Conservation (phyloP, 2,888 invertebrate species). For the Platycheirus rosarum region DNA sequence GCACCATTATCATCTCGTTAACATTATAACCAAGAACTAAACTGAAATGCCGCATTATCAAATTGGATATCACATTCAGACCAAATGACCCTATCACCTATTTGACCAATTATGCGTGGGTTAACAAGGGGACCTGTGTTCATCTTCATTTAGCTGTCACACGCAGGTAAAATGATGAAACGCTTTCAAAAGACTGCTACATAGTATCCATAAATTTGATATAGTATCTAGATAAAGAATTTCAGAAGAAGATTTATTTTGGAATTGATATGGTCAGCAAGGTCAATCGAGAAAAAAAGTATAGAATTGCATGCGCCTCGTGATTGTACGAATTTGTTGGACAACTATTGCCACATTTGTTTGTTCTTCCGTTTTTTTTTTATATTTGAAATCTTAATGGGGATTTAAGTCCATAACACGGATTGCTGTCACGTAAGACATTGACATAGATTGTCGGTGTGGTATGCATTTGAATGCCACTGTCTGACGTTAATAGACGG, state of each 20-base stretch:
- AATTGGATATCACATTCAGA: conserved; percentile 20
- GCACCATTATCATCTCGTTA: background rate
- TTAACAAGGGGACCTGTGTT: background rate
- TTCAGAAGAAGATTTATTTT: conserved; percentile 53
- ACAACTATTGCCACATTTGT: conserved; percentile 34
- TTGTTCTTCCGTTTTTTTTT: conserved; percentile 13
- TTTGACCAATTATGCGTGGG: background rate
- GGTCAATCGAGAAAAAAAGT: conserved; percentile 35
- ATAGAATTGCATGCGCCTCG: background rate
- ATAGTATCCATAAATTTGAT: conserved; percentile 65
- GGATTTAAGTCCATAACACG: conserved; percentile 35
- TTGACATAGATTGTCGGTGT: conserved; percentile 49
- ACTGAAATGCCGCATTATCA: background rate
- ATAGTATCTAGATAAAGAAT: conserved; percentile 58
- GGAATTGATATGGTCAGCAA: background rate
- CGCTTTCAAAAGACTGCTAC: background rate
- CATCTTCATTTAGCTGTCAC: background rate
- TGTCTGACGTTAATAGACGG: conserved; percentile 72
- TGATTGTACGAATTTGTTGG: conserved; percentile 1
- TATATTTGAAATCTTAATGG: background rate
- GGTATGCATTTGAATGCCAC: conserved; percentile 70
- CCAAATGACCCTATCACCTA: conserved; percentile 12
- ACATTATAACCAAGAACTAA: background rate
- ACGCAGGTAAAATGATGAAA: background rate
- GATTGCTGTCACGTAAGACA: conserved; percentile 63